Percentiles rank a stretch among this genome's conserved stretches.
phyloP scores from a whole-genome alignment of 1,140 invertebrate species.

The Lamellibrachia luymesi region DNA sequence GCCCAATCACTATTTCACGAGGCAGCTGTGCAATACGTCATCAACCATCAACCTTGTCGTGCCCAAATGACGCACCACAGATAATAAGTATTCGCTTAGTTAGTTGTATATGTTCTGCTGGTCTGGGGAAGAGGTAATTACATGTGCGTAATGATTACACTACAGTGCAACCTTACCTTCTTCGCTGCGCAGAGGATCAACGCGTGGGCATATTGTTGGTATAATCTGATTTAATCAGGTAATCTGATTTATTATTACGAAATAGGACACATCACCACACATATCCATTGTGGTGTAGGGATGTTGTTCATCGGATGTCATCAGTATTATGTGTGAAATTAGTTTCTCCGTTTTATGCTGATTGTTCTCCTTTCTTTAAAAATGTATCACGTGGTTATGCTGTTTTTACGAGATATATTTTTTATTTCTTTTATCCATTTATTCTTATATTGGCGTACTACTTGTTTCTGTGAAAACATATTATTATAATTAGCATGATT shows the following conservation, averaged over 20 bases:
- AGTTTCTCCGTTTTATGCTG: neutral
- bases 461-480: too few relatives aligned
- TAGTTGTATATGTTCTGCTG: neutral
- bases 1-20: neutral
- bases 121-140: neutral
- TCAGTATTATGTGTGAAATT: neutral
- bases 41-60: neutral
- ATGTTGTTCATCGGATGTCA: neutral
- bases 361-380: neutral
- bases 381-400: neutral
- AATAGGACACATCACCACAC: too few relatives aligned
- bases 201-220: neutral
- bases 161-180: neutral
- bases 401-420: too few relatives aligned
- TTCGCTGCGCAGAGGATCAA: neutral
- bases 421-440: too few relatives aligned
- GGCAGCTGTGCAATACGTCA: neutral
- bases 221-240: neutral
- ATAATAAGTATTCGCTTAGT: neutral
- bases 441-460: too few relatives aligned
- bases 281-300: too few relatives aligned
- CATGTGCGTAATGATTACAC: neutral
- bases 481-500: neutral
- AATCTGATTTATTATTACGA: too few relatives aligned
- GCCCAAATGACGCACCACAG: neutral